Evolutionary conservation across 2,888 invertebrate genomes (phyloP), one percentile per base, ranked within the genome.

Genomic region (Matsumyia berberina): DNA sequence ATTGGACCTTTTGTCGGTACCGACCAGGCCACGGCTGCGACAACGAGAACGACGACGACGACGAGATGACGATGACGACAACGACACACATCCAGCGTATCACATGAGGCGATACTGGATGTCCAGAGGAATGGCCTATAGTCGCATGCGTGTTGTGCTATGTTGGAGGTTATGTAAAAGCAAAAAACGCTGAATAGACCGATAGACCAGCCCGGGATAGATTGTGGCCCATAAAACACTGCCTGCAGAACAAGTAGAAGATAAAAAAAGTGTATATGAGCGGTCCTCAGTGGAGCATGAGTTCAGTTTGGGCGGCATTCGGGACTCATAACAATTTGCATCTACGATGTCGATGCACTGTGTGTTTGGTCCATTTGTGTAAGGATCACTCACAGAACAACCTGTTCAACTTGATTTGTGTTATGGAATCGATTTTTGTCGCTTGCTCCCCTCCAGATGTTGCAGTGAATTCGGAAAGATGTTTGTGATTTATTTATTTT

Each of bases 1-100:
- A 87, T 86, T 81, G 86, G 67, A 72, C 81, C 86, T 86, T 86
- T 86, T 86, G 86, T 86, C 85, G 85, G 85, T 80, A 42, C 74
- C 49, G 42, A 46, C 57, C n/a, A n/a, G n/a, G n/a, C n/a, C n/a
- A 12, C n/a, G 29, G 44, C 44, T 9, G n/a, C 31, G 31, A 51
- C 37, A 51, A 67, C 24, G 19, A 55, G 24, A 11, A 66, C 55
- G 15, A 39, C 74, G 29, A 72, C 31, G 29, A 29, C 12, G 44
- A 66, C 31, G 12, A 66, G 44, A 66, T 19, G 12, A 66, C 35
- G 72, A 73, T 60, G 19, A 74, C 55, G 57, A 73, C 73, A 53
- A 70, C 79, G 64, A 73, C 82, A 77, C 46, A 78, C 74, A 70
- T 58, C 72, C 42, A 82, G 51, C n/a, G 66, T 31, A 53, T 58